Evolutionary conservation across 2,888 invertebrate genomes (phyloP), one percentile per base, ranked within the genome.

Genomic region (Heliconius ismenius): DNA sequence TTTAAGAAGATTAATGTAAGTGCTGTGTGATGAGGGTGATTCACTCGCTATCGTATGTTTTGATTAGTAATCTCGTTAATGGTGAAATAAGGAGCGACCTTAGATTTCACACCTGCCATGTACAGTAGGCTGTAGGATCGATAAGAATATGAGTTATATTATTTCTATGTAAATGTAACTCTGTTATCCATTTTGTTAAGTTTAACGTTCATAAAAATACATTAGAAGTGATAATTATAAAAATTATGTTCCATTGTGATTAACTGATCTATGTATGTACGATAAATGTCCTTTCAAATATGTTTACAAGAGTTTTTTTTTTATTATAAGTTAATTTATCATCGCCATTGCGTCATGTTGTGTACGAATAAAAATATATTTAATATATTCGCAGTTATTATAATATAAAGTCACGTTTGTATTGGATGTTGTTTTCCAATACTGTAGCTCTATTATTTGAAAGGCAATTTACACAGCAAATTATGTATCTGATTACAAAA

Each of bases 1-100:
- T 92, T 89, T 90, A 90, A 88, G 86, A 87, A 85, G 89, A 86
- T 88, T 90, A 88, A 87, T 86, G 89, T 87, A 79, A 77, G 78
- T 78, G 76, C 69, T 80, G 78, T 73, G 78, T 77, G 85, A 81
- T 80, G 81, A 81, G 2, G 81, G 82, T 91, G 91, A 91, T 83
- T 92, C 91, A 92, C 83, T 82, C 82, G 76, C 79, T 83, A 82
- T 82, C 81, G 83, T 82, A 72, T 79, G 83, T 83, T 89, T 88
- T 88, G 88, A 89, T 89, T 88, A 86, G 85, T 86, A 87, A 90
- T 88, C 84, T 86, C 77, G 74, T 75, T 83, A 83, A 82, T 84
- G 73, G 54, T 43, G 49, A 68, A 76, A 76, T 58, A 58, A 24
- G 58, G 67, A 60, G 67, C 39, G 75, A 78, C 77, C 77, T 74